phyloP scores from a whole-genome alignment of 2,888 invertebrate genomes.

The Hololepta plana region DNA sequence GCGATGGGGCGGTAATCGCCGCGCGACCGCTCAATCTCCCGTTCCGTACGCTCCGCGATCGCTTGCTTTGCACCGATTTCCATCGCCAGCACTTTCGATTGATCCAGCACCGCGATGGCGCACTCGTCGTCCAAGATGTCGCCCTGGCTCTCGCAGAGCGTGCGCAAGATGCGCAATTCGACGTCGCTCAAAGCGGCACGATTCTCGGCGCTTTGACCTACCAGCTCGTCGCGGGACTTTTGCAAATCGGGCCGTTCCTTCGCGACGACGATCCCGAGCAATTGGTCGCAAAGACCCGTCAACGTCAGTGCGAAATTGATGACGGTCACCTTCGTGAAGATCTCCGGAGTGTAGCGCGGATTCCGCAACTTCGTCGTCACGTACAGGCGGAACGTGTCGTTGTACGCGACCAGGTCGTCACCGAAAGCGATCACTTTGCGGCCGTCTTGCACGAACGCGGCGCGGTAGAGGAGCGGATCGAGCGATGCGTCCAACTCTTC shows the following conservation, averaged over 20 bases:
- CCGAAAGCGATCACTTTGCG: conserved; percentile 58
- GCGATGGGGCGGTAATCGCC: conserved; percentile 61
- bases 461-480: conserved; percentile 56
- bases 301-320: conserved; percentile 70
- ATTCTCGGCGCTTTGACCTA: conserved; percentile 62
- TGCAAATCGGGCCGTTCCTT: conserved; percentile 71
- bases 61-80: conserved; percentile 70
- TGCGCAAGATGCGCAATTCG: conserved; percentile 74
- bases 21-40: conserved; percentile 58
- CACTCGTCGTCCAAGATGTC: conserved; percentile 82
- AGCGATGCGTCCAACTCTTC: conserved; percentile 63
- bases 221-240: conserved; percentile 58
- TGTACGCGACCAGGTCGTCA: conserved; percentile 59
- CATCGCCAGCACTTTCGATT: conserved; percentile 61
- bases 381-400: conserved; percentile 55
- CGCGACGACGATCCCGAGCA: conserved; percentile 68
- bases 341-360: conserved; percentile 70
- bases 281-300: conserved; percentile 66
- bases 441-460: conserved; percentile 54
- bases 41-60: conserved; percentile 56
- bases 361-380: conserved; percentile 69
- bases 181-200: conserved; percentile 63
- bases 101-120: conserved; percentile 72
- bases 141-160: conserved; percentile 62
- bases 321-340: conserved; percentile 64